Evolutionary conservation across 1,140 invertebrate species (phyloP).

Genomic region (Lamellibrachia luymesi): DNA sequence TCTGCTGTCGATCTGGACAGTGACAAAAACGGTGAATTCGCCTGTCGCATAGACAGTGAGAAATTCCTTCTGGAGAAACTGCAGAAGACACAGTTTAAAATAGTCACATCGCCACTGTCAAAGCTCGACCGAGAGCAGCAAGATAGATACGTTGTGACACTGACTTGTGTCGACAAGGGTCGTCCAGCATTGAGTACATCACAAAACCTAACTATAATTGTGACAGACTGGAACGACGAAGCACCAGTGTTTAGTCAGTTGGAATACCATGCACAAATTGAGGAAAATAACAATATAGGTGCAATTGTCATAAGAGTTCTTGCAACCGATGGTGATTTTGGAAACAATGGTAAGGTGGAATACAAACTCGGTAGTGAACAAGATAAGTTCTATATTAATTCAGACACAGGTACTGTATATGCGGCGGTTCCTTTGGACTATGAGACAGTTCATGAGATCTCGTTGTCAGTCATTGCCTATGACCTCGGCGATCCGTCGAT

Average conservation of each 20-base stretch:
- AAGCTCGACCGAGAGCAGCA: constrained; percentile 17
- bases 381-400: constrained; percentile 11
- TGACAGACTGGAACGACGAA: constrained; percentile 26
- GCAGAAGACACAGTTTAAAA: constrained; percentile 17
- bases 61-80: background rate
- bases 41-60: background rate
- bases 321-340: constrained; percentile 25
- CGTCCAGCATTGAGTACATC: background rate
- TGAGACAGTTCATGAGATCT: constrained; percentile 3
- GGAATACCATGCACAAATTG: constrained; percentile 21
- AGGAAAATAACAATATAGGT: constrained; percentile 30
- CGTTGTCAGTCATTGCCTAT: constrained; percentile 14
- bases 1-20: constrained; percentile 19
- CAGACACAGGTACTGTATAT: constrained; percentile 2
- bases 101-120: constrained; percentile 13
- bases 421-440: constrained; percentile 22
- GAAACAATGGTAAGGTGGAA: constrained; percentile 25
- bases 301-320: constrained; percentile 18
- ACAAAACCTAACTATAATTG: constrained; percentile 12
- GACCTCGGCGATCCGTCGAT: constrained; percentile 20
- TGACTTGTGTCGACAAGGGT: constrained; percentile 21
- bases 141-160: constrained; percentile 12
- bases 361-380: constrained; percentile 15
- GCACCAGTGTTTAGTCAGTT: constrained; percentile 19
- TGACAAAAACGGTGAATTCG: constrained; percentile 7